Evolutionary conservation across 2,888 invertebrate genomes (phyloP), one percentile per base, ranked within the genome.

Genomic region (Drosophila pullipes): DNA sequence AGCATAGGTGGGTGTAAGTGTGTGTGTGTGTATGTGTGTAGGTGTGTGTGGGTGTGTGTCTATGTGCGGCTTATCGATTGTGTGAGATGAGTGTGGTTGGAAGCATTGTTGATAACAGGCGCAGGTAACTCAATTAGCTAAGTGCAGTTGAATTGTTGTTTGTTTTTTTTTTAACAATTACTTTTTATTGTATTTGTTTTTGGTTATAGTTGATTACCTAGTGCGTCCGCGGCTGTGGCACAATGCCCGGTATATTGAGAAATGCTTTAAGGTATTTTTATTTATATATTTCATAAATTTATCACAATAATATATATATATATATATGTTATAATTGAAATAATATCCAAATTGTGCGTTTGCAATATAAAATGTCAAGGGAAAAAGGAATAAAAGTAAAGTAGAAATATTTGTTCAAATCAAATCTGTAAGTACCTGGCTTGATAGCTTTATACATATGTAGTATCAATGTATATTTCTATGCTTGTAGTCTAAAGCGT

Each of bases 191-290:
- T 66, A 61, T 31, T 63, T 61, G 53, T 39, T 79, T 25, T 31
- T 57, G 47, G 30, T 57, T 74, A 33, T 62, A 57, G 31, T 72
- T 59, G 76, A 90, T 92, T 92, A 92, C 92, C 92, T 92, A 92
- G 90, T 92, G 91, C 67, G 88, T 91, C 92, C 92, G 91, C 76
- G 92, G 90, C 64, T 88, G 84, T 74, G 91, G 91, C 87, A 89
- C 86, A 82, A 92, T 92, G 91, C 92, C 92, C 78, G 92, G 92
- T 83, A 92, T 92, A 89, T 92, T 92, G 78, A 92, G 88, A 91
- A 92, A 92, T 78, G 92, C 92, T 92, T 91, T 83, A 25, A 53
- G 22, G 61, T 79, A 47, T 63, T 54, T 58, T 37, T 66, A 54
- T 22, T 62, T 16, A n/a, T 52, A 49, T 69, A 37, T 58, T 10